Evolutionary conservation across 1,140 invertebrate genomes (phyloP), one percentile per base, ranked within the genome.

Genomic region (Drosophila sucinea): DNA sequence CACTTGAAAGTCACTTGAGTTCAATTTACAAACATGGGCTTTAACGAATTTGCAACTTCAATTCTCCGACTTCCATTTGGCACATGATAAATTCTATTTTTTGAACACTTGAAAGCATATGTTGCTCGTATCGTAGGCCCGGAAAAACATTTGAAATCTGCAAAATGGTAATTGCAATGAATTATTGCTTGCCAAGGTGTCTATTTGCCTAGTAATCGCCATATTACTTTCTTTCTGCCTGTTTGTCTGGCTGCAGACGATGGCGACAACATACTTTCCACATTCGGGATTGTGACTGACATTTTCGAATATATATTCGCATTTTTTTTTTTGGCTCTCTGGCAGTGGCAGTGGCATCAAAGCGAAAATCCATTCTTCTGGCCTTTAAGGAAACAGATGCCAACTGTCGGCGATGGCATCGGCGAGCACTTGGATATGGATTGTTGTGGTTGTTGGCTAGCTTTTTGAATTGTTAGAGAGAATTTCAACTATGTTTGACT

Each of bases 271-370:
- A 77, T 68, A 77, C 67, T 77, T 77, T 67, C 25, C 70, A 74
- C 73, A 73, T 72, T 17, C 17, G 17, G 44, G 61, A 55, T 74
- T 70, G 63, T 74, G 63, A 82, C 63, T 70, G 73, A 77, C 81
- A 73, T 70, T 62, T 76, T 80, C 73, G 81, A 73, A 84, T 84
- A 84, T 84, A 80, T 78, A 76, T 63, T 57, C 41, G 70, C 71
- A 70, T 77, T 58, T 27, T 25, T 27, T 25, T 25, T 6, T 47
- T 6, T 51, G 55, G 1, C 44, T 23, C 57, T 23, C 17, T 29
- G 4, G 8, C 38, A 10, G 3, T 27, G 44, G 17, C 1, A 4
- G 4, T 23, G 44, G 44, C 44, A 47, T 47, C 44, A 47, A 47
- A 51, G 44, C 44, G 11, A 40, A 54, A 33, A 40, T 58, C 32